Percentiles rank a stretch among this genome's conserved stretches.
These are phyloP conservation scores for Chlorops oryzae DNA, from an alignment of 1,140 invertebrate species.

Conservation along the genomic window DNA sequence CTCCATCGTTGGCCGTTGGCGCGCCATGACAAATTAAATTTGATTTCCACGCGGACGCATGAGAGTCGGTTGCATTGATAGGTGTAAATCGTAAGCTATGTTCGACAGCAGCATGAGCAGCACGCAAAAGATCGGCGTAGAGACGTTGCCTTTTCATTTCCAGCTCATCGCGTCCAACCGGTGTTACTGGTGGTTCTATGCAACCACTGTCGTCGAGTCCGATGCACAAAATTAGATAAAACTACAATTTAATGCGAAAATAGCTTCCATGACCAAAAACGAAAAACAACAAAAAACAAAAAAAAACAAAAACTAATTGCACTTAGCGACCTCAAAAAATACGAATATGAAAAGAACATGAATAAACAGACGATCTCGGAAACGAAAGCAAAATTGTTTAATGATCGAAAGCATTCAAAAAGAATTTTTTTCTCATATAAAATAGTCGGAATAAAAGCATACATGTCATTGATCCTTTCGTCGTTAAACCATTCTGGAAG, in stretches of 20 bases:
- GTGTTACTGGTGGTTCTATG: slow-evolving; percentile 63
- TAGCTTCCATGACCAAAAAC: neutral
- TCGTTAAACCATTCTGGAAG: slow-evolving; percentile 46
- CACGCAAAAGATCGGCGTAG: slow-evolving; percentile 67
- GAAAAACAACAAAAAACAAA: too few relatives aligned
- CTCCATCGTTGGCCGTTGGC: too few relatives aligned
- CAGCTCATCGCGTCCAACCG: slow-evolving; percentile 68
- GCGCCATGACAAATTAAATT: too few relatives aligned
- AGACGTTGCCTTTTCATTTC: slow-evolving; percentile 67
- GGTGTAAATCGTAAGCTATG: slow-evolving; percentile 69
- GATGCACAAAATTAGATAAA: neutral
- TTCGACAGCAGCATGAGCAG: slow-evolving; percentile 63
- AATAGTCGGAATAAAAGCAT: slow-evolving; percentile 22
- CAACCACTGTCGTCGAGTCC: slow-evolving; percentile 33
- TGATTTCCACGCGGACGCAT: too few relatives aligned
- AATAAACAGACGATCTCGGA: neutral
- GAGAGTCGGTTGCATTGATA: too few relatives aligned
- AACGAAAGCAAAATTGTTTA: slow-evolving; percentile 3
- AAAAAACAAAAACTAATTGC: neutral
- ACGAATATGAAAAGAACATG: neutral
- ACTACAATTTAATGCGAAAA: neutral
- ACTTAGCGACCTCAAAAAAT: neutral
- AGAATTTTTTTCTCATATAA: neutral
- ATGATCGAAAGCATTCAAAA: slow-evolving; percentile 1
- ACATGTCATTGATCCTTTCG: slow-evolving; percentile 42